A percentile compares a stretch with the other conserved stretches of the same genome.
These are phyloP conservation scores for Siniperca obscura DNA, from an alignment of 2,797 vertebrate species.

Conservation along the genomic window DNA sequence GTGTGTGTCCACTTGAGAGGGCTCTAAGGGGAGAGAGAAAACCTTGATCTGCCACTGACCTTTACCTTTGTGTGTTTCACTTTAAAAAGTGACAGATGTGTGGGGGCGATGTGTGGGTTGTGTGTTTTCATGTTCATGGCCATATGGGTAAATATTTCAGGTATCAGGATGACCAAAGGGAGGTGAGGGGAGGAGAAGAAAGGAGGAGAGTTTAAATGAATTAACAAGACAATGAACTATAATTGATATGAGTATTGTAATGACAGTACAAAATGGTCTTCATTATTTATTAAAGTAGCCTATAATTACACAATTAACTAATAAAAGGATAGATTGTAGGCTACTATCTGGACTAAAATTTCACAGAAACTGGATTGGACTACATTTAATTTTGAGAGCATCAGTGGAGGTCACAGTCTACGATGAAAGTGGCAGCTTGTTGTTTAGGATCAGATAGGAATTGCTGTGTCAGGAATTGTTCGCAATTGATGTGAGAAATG, in stretches of 20 bases:
- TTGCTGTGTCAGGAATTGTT: not conserved
- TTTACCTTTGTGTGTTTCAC: constrained; percentile 71
- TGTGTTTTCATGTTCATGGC: constrained; percentile 46
- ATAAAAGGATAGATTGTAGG: constrained; percentile 23
- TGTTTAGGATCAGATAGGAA: constrained; percentile 18
- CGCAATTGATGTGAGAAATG: not conserved
- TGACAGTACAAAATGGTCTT: not conserved
- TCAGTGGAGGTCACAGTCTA: not conserved
- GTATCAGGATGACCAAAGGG: constrained; percentile 37
- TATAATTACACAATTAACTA: constrained; percentile 31
- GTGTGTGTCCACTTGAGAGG: constrained; percentile 71
- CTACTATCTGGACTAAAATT: not conserved
- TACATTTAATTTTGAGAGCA: constrained; percentile 23
- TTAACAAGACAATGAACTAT: constrained; percentile 38
- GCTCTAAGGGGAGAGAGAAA: constrained; percentile 64
- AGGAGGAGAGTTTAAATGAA: constrained; percentile 28
- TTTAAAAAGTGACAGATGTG: constrained; percentile 65
- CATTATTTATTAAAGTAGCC: constrained; percentile 32
- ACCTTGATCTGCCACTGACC: constrained; percentile 76
- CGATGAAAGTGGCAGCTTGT: constrained; percentile 8
- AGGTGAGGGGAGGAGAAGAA: not conserved
- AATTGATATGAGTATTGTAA: constrained; percentile 30
- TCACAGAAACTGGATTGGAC: not conserved
- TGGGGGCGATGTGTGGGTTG: constrained; percentile 23
- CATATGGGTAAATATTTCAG: constrained; percentile 56